phyloP scores from a whole-genome alignment of 2,797 vertebrate species.

The Ispidina lecontei region DNA sequence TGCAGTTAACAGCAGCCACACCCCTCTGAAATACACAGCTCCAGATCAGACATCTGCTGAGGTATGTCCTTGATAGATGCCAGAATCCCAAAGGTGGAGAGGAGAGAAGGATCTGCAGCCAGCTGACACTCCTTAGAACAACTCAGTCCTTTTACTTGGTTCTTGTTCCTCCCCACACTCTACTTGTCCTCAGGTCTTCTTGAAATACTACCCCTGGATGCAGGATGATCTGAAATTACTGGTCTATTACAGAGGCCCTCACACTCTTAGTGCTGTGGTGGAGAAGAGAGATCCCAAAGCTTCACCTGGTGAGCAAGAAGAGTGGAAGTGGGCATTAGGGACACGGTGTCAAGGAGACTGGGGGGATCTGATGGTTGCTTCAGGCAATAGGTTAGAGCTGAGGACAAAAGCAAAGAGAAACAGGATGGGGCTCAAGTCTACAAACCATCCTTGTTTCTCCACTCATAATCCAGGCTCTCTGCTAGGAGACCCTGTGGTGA shows the following conservation, averaged over 20 bases:
- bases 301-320: constrained; percentile 68
- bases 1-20: background rate
- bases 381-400: background rate
- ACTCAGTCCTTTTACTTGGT: background rate
- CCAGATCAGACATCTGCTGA: background rate
- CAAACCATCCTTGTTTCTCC: background rate
- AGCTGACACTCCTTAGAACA: background rate
- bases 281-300: constrained; percentile 75
- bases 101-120: background rate
- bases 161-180: background rate
- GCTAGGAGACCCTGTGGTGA: constrained; percentile 82
- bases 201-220: background rate
- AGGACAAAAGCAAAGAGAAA: background rate
- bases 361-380: background rate
- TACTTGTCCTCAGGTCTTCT: background rate
- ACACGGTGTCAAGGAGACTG: background rate
- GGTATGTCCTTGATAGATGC: background rate
- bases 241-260: constrained; percentile 82
- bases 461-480: constrained; percentile 72
- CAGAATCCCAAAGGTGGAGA: background rate
- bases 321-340: background rate
- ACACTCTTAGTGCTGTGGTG: constrained; percentile 81
- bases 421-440: no score
- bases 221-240: constrained; percentile 76
- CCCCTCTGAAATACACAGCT: background rate